phyloP scores from a whole-genome alignment of 2,797 vertebrate species.

The Potorous gilbertii region DNA sequence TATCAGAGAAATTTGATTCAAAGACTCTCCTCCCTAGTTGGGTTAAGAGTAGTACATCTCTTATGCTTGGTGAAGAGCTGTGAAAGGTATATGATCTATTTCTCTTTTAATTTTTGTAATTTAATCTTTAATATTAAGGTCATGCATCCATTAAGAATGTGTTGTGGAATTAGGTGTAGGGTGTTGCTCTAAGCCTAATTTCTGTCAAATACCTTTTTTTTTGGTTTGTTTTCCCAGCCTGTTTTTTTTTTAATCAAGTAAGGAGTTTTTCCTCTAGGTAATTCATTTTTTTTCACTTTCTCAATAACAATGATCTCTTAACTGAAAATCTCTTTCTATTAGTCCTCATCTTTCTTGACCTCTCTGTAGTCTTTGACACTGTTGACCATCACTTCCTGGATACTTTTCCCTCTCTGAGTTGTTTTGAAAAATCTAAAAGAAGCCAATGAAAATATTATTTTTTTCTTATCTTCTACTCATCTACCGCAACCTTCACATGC shows the following conservation, averaged over 20 bases:
- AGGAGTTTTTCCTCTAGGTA: not conserved
- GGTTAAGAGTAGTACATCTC: not conserved
- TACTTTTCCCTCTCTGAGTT: not conserved
- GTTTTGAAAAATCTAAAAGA: slow-evolving; percentile 8
- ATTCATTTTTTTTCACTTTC: not conserved
- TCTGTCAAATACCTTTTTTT: not conserved
- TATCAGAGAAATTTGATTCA: not conserved
- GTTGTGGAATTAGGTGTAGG: not conserved
- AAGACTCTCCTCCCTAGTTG: not conserved
- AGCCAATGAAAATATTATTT: not conserved
- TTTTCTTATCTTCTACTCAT: too few species aligned
- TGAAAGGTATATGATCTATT: not conserved
- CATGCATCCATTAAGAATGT: not conserved
- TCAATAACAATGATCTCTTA: not conserved
- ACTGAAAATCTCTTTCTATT: not conserved
- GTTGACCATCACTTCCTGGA: not conserved
- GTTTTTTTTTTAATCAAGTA: not conserved
- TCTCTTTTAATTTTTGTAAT: not conserved
- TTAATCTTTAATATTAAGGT: not conserved
- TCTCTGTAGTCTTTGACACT: not conserved
- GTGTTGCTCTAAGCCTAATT: not conserved
- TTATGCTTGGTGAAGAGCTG: not conserved
- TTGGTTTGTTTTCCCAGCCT: not conserved
- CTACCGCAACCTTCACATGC: not conserved
- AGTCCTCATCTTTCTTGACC: not conserved